Base-by-base conservation (phyloP, 2,888 invertebrate genomes). In the Peribatodes rhomboidaria region DNA sequence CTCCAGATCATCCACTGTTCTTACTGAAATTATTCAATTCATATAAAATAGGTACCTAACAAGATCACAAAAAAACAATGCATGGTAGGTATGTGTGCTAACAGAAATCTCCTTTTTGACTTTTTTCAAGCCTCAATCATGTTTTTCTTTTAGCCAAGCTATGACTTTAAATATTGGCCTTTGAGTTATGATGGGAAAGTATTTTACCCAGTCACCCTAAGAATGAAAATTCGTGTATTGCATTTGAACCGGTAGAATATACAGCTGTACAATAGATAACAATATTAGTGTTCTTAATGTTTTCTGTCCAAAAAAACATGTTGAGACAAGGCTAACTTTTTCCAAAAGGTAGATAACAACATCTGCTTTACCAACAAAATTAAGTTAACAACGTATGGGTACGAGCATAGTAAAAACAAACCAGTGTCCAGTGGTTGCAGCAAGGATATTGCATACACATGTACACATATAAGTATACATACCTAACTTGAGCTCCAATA, bases 1-100 rank as follows among this genome's bases (percentile, higher is more conserved):
- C 67, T 95, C 94, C 37, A 97, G 84, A 84, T 97, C 97, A 39
- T 94, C 86, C 20, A 90, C 86, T 65, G 89, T 87, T 56, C 96
- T 94, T 54, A 97, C 95, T 95, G 79, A 52, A 87, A 83, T 46
- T 7, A 20, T 14, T 27, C 4, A 33, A 11, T 18, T 18, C 4
- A 33, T 11, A 33, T 11, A n/a, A 1, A 46, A 22, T 27, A 27
- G 27, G 27, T 27, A 27, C 27, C 27, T 27, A 27, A 6, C 27
- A 27, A 27, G 27, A 27, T 27, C 6, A 27, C 6, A 27, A 27
- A 27, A 2, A 27, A 27, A 2, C 27, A 27, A 27, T 27, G 27
- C 27, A 27, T 27, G 27, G 27, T 27, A 27, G 2, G 27, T 27
- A 2, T 27, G 27, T 27, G 27, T 6, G 6, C 27, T 27, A 27